Evolutionary conservation across 2,113 vertebrate genomes (phyloP), one percentile per base, ranked within the genome.

Genomic region (Brachionichthys hirsutus): DNA sequence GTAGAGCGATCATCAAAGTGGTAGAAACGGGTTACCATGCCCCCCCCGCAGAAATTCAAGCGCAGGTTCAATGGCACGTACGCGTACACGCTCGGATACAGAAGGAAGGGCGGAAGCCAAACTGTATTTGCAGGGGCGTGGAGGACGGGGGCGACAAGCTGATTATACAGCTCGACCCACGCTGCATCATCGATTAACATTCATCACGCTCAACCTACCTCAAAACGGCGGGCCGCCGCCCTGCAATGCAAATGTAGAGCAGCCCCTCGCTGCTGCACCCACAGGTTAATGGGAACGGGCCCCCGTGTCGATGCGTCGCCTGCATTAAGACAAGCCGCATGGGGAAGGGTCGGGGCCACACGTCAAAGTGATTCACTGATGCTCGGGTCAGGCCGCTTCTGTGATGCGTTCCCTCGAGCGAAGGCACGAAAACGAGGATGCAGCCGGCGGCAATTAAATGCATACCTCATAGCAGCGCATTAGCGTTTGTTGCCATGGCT

Each of bases 121-220:
- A 74, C 66, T 82, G 62, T 54, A 73, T 86, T 79, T 85, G 60
- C 65, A 54, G 69, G 71, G 54, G 61, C 73, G 72, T 55, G 50
- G 48, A 70, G 56, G 58, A 67, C 77, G 81, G 75, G 70, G 70
- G 63, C 73, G 75, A 70, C 75, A 61, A 70, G 74, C 79, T 80
- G 75, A 85, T 89, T 89, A 84, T 78, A 78, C 79, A 79, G 79
- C 81, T 75, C 19, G 38, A 76, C 69, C 81, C 82, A 70, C 81
- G 78, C 78, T 81, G 84, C 83, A 83, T 82, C 82, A 83, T 82
- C 67, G 82, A 90, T 85, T 87, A 85, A 80, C 87, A 87, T 89
- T 86, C 82, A 89, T 88, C 88, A 86, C 77, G 79, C 85, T 84
- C 82, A 82, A 84, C 86, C 85, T 86, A 73, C 74, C 80, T 86